Percentiles rank a stretch among this genome's conserved stretches.
Conservation (phyloP, 2,888 invertebrate genomes). For the Amblyjoppa proteus region DNA sequence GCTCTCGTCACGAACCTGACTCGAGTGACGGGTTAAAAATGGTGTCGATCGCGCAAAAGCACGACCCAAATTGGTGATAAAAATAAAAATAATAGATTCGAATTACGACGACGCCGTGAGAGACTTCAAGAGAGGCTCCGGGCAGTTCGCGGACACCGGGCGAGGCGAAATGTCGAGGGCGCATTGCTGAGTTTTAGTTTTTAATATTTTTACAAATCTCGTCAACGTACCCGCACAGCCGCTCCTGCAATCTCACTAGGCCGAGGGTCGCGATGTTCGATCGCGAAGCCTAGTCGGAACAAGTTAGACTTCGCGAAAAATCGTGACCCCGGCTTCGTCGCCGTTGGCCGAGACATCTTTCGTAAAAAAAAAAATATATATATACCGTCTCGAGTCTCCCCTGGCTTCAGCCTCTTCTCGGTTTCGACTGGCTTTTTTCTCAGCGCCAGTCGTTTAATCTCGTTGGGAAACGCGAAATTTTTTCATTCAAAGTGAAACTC, state of each 20-base stretch:
- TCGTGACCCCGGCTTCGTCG: conserved; percentile 43
- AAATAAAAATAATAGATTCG: conserved; percentile 9
- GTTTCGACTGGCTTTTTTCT: conserved; percentile 2
- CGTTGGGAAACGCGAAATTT: conserved; percentile 15
- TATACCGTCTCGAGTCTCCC: conserved; percentile 19
- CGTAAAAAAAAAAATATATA: conserved; percentile 3
- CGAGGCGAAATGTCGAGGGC: conserved; percentile 27
- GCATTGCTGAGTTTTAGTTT: neutral
- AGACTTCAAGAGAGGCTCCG: conserved; percentile 23
- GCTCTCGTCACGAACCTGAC: conserved; percentile 36
- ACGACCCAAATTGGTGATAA: conserved; percentile 18
- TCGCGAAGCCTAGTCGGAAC: conserved; percentile 60
- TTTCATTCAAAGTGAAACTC: neutral
- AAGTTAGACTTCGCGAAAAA: conserved; percentile 55
- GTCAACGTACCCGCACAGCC: neutral
- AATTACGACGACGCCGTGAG: conserved; percentile 26
- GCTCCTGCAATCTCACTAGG: conserved; percentile 30
- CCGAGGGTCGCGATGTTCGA: conserved; percentile 39
- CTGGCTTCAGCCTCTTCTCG: conserved; percentile 32
- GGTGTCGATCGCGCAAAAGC: conserved; percentile 46
- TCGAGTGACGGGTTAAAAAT: conserved; percentile 19
- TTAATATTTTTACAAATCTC: conserved; percentile 8
- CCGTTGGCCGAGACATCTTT: neutral
- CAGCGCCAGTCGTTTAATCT: conserved; percentile 15
- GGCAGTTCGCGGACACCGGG: neutral